These are phyloP conservation scores for Tricholaema leucomelas DNA, from an alignment of 2,113 vertebrate genomes.

Conservation along the genomic window DNA sequence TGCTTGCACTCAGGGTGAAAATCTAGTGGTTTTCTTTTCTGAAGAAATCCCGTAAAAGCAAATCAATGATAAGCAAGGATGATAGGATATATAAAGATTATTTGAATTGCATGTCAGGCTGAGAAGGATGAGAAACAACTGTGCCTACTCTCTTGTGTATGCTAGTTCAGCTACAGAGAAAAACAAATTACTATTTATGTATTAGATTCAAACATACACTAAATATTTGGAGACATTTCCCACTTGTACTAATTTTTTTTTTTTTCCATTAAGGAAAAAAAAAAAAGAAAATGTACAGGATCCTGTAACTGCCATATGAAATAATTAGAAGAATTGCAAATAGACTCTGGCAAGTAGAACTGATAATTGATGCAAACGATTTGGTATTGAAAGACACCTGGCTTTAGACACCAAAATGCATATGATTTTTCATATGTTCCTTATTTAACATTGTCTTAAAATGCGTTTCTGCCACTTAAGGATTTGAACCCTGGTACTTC, in stretches of 20 bases:
- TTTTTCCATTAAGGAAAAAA: not conserved
- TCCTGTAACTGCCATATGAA: not conserved
- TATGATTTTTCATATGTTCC: not conserved
- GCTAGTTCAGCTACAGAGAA: not conserved
- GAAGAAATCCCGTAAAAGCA: slow-evolving; percentile 1
- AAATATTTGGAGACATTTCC: not conserved
- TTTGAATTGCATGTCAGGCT: not conserved
- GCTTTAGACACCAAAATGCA: not conserved
- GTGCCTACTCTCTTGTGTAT: not conserved
- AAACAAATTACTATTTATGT: not conserved
- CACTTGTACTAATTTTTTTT: not conserved
- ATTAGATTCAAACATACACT: not conserved
- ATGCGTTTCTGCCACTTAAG: not conserved
- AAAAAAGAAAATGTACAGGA: not conserved
- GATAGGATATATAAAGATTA: not conserved
- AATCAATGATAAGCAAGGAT: not conserved
- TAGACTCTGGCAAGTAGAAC: not conserved
- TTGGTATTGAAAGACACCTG: not conserved
- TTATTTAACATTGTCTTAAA: not conserved
- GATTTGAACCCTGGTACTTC: not conserved
- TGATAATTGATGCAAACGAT: not conserved
- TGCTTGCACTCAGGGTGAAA: not conserved
- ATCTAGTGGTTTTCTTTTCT: not conserved
- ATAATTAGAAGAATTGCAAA: not conserved
- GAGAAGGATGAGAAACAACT: not conserved